A percentile compares a stretch with the other conserved stretches of the same genome.
phyloP scores from a whole-genome alignment of 2,797 vertebrate species.

The Pseudocheirus occidentalis region DNA sequence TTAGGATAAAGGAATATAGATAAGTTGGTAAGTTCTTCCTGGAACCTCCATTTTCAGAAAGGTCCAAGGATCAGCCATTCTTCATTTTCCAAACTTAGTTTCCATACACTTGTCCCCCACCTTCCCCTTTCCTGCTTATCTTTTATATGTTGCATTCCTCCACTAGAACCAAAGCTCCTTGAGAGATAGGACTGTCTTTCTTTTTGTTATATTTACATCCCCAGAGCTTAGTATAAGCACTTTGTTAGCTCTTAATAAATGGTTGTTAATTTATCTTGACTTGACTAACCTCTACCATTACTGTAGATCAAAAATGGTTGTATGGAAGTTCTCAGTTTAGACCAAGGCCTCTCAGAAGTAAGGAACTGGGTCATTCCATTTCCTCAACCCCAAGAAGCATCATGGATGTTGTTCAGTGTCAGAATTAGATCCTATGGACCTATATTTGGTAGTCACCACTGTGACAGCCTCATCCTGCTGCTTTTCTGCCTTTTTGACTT shows the following conservation, averaged over 20 bases:
- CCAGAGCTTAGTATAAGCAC: neutral
- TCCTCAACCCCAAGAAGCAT: neutral
- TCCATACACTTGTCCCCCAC: neutral
- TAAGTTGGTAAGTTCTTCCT: neutral
- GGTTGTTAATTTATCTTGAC: neutral
- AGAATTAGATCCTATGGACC: neutral
- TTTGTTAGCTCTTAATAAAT: neutral
- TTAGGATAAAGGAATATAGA: neutral
- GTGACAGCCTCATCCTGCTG: neutral
- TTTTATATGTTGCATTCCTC: neutral
- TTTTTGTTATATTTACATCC: too few species aligned
- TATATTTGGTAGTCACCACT: neutral
- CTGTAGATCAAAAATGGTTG: neutral
- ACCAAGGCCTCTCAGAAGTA: neutral
- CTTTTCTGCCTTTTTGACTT: neutral
- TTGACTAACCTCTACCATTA: neutral
- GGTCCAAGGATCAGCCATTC: neutral
- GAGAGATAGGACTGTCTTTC: neutral
- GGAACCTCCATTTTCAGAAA: neutral
- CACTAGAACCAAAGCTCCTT: neutral
- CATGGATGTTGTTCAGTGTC: neutral
- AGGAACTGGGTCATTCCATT: neutral
- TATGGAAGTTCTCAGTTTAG: neutral
- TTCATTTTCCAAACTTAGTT: neutral
- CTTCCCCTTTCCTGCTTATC: neutral